These are phyloP conservation scores for Neoaliturus tenellus DNA, from an alignment of 2,888 invertebrate genomes.

Conservation along the genomic window DNA sequence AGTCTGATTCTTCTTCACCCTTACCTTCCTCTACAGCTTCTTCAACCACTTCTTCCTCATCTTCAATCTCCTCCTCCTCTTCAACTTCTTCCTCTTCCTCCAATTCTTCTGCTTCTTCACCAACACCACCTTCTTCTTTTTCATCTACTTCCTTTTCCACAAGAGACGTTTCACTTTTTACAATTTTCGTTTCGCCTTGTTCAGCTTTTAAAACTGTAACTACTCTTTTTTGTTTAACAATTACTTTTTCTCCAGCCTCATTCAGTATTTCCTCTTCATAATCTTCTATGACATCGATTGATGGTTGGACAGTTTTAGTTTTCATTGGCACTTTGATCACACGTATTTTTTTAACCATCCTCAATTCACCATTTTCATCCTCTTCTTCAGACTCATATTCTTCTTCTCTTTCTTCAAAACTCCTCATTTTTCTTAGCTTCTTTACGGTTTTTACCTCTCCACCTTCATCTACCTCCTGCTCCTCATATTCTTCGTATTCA, in stretches of 20 bases:
- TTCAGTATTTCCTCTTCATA: constrained; percentile 18
- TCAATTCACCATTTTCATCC: not conserved
- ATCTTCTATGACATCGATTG: constrained; percentile 2
- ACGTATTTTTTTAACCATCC: not conserved
- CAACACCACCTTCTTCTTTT: constrained; percentile 3
- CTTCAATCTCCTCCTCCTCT: not conserved
- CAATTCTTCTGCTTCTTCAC: not conserved
- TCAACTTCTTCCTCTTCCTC: constrained; percentile 46
- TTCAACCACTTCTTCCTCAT: constrained; percentile 1
- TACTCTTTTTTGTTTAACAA: not conserved
- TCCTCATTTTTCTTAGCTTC: not conserved
- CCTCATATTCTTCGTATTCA: constrained; percentile 19
- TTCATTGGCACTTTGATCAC: not conserved
- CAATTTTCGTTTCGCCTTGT: not conserved
- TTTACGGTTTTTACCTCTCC: constrained; percentile 4
- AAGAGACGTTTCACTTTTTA: constrained; percentile 36
- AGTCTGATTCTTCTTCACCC: not conserved
- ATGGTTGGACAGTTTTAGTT: not conserved
- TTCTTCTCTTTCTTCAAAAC: constrained; percentile 16
- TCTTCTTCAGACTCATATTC: constrained; percentile 21
- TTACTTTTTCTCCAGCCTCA: not conserved
- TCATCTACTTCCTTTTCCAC: not conserved
- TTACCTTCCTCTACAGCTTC: constrained; percentile 9
- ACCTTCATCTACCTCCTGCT: constrained; percentile 28
- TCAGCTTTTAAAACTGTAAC: not conserved